Conservation (phyloP, 2,797 vertebrate genomes). For the Gouania willdenowi region DNA sequence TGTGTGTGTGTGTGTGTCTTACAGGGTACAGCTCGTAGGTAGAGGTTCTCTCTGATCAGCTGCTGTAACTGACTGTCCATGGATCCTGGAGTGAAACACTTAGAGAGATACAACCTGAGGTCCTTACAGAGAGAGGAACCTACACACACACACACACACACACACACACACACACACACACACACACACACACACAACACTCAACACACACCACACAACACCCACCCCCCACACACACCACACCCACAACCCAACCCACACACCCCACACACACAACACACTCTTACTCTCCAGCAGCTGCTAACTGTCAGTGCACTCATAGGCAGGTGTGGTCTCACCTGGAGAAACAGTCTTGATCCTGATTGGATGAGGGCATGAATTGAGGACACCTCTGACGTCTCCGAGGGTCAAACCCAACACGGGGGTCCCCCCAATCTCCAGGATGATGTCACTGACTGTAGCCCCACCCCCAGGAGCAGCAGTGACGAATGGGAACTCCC, state of each 20-base stretch:
- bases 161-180: background rate
- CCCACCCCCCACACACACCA: too few species aligned
- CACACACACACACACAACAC: conserved; percentile 13
- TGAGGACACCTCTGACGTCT: conserved; percentile 76
- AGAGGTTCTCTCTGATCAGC: conserved; percentile 80
- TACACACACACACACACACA: conserved; percentile 12
- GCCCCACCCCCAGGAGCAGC: conserved; percentile 70
- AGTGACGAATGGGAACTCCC: conserved; percentile 76
- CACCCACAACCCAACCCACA: too few species aligned
- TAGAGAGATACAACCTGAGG: conserved; percentile 77
- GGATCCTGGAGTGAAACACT: conserved; percentile 77
- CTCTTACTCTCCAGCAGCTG: too few species aligned
- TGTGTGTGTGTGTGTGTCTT: conserved; percentile 11
- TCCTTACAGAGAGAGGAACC: conserved; percentile 77
- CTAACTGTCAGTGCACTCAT: too few species aligned
- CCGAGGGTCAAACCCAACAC: conserved; percentile 79
- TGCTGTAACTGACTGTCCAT: conserved; percentile 80
- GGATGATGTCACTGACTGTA: conserved; percentile 73
- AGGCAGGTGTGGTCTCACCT: conserved; percentile 63
- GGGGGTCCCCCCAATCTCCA: conserved; percentile 77
- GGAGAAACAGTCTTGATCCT: conserved; percentile 78
- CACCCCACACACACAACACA: too few species aligned
- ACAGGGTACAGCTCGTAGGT: conserved; percentile 79
- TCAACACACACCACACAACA: too few species aligned
- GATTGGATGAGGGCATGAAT: conserved; percentile 77